Conservation (phyloP, 2,113 vertebrate species). For the Serinus canaria region DNA sequence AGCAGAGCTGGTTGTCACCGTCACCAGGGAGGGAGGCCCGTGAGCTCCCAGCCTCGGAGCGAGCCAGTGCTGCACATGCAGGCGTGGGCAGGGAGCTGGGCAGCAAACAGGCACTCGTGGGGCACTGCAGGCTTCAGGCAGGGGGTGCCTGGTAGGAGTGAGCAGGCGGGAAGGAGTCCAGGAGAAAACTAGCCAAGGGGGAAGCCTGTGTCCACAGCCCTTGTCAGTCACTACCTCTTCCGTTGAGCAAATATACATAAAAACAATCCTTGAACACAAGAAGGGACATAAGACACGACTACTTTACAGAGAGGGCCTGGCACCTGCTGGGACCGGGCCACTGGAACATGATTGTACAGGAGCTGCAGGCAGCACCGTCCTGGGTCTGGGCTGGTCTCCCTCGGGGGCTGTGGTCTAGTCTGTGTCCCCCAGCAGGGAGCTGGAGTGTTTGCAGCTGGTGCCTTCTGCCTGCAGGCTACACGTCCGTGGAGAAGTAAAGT, state of each 20-base stretch:
- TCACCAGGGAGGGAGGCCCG: not conserved
- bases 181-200: constrained; percentile 48
- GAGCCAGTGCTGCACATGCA: constrained; percentile 52
- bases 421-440: constrained; percentile 9
- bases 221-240: constrained; percentile 63
- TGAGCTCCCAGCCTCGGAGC: not conserved
- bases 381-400: not conserved
- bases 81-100: not conserved
- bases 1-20: constrained; percentile 19
- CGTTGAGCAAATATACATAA: constrained; percentile 66
- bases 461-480: constrained; percentile 74
- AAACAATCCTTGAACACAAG: constrained; percentile 62
- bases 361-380: constrained; percentile 57
- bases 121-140: constrained; percentile 48
- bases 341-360: constrained; percentile 68
- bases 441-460: constrained; percentile 28
- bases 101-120: constrained; percentile 1
- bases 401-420: constrained; percentile 19
- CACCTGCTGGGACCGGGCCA: not conserved
- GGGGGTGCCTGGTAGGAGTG: constrained; percentile 1
- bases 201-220: constrained; percentile 53
- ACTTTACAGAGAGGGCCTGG: constrained; percentile 62
- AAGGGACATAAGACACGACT: constrained; percentile 63
- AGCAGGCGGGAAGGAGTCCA: not conserved
- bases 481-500: constrained; percentile 97